Evolutionary conservation across 1,140 invertebrate genomes (phyloP).

Genomic region (Temnothorax curvispinosus): DNA sequence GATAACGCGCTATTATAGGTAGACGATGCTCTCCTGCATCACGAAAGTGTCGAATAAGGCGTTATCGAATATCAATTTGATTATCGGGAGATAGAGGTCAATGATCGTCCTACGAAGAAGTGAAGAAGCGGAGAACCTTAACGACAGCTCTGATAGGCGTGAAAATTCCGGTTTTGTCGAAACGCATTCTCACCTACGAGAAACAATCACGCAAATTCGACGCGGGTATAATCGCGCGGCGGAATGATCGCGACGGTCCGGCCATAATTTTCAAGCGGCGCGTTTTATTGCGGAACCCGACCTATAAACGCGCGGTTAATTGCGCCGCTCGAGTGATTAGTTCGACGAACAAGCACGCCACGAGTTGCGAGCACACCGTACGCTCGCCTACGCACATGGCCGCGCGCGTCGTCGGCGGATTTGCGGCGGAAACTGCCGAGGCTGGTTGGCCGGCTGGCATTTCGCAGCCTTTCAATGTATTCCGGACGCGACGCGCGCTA

Average conservation of each 20-base stretch:
- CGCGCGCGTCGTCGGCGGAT: neutral
- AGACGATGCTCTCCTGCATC: neutral
- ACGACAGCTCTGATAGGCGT: neutral
- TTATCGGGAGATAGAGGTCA: neutral
- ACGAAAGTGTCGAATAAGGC: conserved; percentile 11
- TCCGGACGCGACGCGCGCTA: conserved; percentile 28
- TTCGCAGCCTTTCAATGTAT: conserved; percentile 51
- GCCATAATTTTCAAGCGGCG: conserved; percentile 41
- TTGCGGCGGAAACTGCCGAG: conserved; percentile 36
- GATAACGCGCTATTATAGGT: conserved; percentile 63
- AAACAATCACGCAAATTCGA: conserved; percentile 34
- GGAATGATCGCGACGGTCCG: conserved; percentile 47
- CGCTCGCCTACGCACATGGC: conserved; percentile 19
- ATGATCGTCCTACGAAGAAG: neutral
- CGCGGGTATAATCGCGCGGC: conserved; percentile 13
- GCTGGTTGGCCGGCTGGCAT: conserved; percentile 12
- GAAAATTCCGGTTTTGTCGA: neutral
- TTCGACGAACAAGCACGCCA: conserved; percentile 40
- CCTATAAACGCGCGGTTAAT: conserved; percentile 53
- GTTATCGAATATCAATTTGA: conserved; percentile 43
- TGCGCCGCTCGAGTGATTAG: conserved; percentile 47
- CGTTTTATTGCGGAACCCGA: conserved; percentile 46
- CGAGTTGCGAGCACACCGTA: neutral
- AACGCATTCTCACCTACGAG: neutral
- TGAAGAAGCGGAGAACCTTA: too few relatives aligned